Base-by-base conservation (phyloP, 2,113 vertebrate genomes). In the Terrapene triunguis region DNA sequence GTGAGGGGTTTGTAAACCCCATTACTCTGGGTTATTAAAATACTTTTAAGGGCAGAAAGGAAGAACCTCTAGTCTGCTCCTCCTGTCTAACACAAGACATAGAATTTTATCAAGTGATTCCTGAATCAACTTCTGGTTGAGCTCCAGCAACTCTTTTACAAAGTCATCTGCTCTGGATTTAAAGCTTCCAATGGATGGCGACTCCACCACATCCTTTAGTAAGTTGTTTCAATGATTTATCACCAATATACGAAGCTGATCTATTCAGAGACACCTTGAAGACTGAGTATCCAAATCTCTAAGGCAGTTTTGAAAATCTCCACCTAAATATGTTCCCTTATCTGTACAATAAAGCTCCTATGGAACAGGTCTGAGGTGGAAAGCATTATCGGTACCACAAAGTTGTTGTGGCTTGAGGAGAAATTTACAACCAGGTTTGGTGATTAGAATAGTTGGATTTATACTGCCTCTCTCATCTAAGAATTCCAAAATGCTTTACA, bases 61-160 rank as follows among this genome's bases (percentile, higher is more conserved):
- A 93, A 96, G 96, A 95, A 51, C 25, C 94, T 96, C 81, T 94
- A 92, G 95, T 96, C 90, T 95, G 69, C 14, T 38, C 59, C n/a
- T 96, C 93, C 93, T 89, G 59, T 88, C 87, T 69, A 95, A 88
- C 88, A 92, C 87, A 94, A 96, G 17, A 92, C 95, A 80, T 2
- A 93, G 91, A 92, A 78, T 82, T 93, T 95, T 96, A 88, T 62
- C 88, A 96, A 92, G 69, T 55, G 21, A 55, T 55, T 55, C 54
- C 22, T 55, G 22, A 24, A 25, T 55, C 14, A 54, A 88, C 80
- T 90, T 95, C 94, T 94, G 59, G 94, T 96, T 85, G 93, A 95
- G 87, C 92, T 95, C 51, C 54, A 76, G 7, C 3, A 95, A 93
- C 95, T 93, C 80, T 76, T 88, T 89, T 48, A 92, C 89, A 95